Conservation (phyloP, 2,888 invertebrate species). For the Meiosimyza decipiens region DNA sequence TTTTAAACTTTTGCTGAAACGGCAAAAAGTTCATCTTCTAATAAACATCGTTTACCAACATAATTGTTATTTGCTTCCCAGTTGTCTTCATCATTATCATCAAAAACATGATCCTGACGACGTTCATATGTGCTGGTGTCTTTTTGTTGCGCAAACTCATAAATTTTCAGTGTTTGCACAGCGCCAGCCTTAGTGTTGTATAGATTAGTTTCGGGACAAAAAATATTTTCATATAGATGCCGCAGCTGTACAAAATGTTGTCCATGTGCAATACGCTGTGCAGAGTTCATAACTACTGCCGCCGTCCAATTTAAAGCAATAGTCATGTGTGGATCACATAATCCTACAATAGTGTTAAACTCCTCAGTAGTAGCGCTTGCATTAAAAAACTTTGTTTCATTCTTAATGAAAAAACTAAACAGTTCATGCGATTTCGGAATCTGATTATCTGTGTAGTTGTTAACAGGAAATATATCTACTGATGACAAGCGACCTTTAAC, state of each 20-base stretch:
- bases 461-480: conserved; percentile 54
- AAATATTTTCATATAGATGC: conserved; percentile 61
- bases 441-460: conserved; percentile 49
- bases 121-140: not conserved
- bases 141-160: not conserved
- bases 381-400: conserved; percentile 64
- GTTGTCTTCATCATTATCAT: conserved; percentile 56
- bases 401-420: conserved; percentile 63
- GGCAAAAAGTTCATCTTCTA: conserved; percentile 62
- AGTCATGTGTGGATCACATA: conserved; percentile 61
- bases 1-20: conserved; percentile 53
- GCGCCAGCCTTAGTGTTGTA: not conserved
- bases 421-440: conserved; percentile 56
- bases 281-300: conserved; percentile 53
- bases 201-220: conserved; percentile 51
- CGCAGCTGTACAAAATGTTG: conserved; percentile 64
- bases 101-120: conserved; percentile 34
- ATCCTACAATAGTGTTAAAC: conserved; percentile 61
- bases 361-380: conserved; percentile 62
- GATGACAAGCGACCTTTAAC: conserved; percentile 55
- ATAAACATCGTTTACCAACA: conserved; percentile 62
- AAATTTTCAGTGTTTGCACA: conserved; percentile 3
- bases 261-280: conserved; percentile 47
- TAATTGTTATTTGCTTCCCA: conserved; percentile 64
- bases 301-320: conserved; percentile 62